These are phyloP conservation scores for Patiria miniata DNA, from an alignment of 35 echinoderm and acorn worm genomes.

Conservation along the genomic window DNA sequence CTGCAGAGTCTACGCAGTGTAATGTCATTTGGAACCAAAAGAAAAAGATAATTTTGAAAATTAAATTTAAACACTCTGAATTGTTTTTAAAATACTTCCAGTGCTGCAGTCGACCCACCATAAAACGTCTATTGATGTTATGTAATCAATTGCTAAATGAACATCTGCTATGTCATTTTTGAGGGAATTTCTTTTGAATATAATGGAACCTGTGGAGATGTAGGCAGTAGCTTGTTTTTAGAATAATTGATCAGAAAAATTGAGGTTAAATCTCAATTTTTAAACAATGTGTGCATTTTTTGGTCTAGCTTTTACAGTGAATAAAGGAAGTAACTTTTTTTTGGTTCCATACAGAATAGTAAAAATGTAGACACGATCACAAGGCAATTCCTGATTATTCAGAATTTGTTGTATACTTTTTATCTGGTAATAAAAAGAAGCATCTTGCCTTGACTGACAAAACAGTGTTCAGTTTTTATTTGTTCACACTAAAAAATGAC, in stretches of 20 bases:
- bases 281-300: background rate
- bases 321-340: slow-evolving; percentile 1
- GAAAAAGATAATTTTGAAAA: too few relatives aligned
- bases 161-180: too few relatives aligned
- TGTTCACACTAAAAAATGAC: too few relatives aligned
- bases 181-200: background rate
- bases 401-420: slow-evolving; percentile 16
- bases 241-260: background rate
- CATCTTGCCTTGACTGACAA: slow-evolving; percentile 22
- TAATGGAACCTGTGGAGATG: background rate
- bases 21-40: too few relatives aligned
- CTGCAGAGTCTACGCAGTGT: too few relatives aligned
- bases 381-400: background rate
- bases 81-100: too few relatives aligned
- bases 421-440: slow-evolving; percentile 3
- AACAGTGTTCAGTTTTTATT: too few relatives aligned
- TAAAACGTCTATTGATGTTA: too few relatives aligned
- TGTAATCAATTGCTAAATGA: too few relatives aligned
- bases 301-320: background rate
- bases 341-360: background rate
- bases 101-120: too few relatives aligned
- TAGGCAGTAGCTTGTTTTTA: background rate
- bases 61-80: too few relatives aligned
- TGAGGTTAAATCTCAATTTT: background rate
- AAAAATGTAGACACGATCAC: background rate